Evolutionary conservation across 1,140 invertebrate genomes (phyloP).

Genomic region (Atta texana): DNA sequence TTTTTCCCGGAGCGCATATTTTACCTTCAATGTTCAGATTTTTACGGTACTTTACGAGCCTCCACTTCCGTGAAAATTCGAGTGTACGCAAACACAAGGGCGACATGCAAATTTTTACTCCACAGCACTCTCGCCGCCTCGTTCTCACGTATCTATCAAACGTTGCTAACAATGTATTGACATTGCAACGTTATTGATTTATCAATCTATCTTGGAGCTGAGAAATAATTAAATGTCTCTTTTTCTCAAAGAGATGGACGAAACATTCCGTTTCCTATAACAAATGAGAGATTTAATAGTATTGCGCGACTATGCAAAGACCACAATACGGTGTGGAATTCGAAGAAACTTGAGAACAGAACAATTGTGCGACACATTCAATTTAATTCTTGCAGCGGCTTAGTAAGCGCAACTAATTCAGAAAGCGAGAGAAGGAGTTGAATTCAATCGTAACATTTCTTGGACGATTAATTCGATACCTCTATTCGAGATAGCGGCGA

Average conservation of each 20-base stretch:
- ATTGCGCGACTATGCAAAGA: not conserved
- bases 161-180: slow-evolving; percentile 45
- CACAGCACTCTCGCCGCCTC: not conserved
- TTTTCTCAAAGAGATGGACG: slow-evolving; percentile 24
- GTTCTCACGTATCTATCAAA: slow-evolving; percentile 32
- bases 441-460: slow-evolving; percentile 69
- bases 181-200: slow-evolving; percentile 58
- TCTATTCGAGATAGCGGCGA: slow-evolving; percentile 18
- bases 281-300: slow-evolving; percentile 10
- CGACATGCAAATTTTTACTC: slow-evolving; percentile 38
- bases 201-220: slow-evolving; percentile 34
- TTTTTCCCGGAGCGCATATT: slow-evolving; percentile 13
- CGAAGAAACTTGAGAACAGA: slow-evolving; percentile 40
- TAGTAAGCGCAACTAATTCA: slow-evolving; percentile 28
- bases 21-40: slow-evolving; percentile 29
- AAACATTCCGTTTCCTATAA: not conserved
- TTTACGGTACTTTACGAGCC: slow-evolving; percentile 20
- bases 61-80: slow-evolving; percentile 10
- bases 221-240: slow-evolving; percentile 48
- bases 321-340: not conserved
- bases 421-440: not conserved
- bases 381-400: slow-evolving; percentile 44
- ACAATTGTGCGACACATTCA: slow-evolving; percentile 48
- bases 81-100: slow-evolving; percentile 24
- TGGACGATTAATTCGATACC: slow-evolving; percentile 56